Evolutionary conservation across 2,888 invertebrate genomes (phyloP).

Genomic region (Poecilus cupreus): DNA sequence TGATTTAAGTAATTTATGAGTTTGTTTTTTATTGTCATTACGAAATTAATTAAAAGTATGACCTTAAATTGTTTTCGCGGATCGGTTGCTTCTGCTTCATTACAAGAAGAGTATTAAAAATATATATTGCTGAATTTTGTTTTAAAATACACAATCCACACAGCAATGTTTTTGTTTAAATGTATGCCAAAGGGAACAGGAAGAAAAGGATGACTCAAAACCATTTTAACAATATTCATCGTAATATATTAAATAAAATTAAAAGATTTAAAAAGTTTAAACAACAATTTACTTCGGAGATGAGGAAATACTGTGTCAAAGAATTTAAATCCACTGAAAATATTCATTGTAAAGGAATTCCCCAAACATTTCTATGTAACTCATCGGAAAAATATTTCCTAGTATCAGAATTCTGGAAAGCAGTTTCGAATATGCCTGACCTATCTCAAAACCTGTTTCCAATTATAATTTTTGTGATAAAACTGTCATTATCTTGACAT

Average conservation of each 20-base stretch:
- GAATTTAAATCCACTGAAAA: not conserved
- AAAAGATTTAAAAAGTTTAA: too few species aligned
- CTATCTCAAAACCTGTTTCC: slow-evolving; percentile 14
- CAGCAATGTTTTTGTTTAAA: too few species aligned
- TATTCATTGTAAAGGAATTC: not conserved
- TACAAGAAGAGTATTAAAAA: too few species aligned
- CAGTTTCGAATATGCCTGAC: slow-evolving; percentile 5
- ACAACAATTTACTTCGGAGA: too few species aligned
- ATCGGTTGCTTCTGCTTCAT: slow-evolving; percentile 9
- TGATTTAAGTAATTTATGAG: slow-evolving; percentile 34
- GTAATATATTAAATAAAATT: too few species aligned
- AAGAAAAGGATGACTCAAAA: too few species aligned
- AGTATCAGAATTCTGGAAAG: not conserved
- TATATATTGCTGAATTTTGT: too few species aligned
- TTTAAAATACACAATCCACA: too few species aligned
- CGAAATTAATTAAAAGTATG: slow-evolving; percentile 30
- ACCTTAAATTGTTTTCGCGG: slow-evolving; percentile 24
- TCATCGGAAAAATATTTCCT: not conserved
- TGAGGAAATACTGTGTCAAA: not conserved
- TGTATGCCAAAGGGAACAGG: too few species aligned
- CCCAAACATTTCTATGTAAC: not conserved
- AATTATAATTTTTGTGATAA: slow-evolving; percentile 1
- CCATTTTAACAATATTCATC: too few species aligned
- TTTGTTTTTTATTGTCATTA: slow-evolving; percentile 27
- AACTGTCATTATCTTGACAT: slow-evolving; percentile 35